Evolutionary conservation across 2,113 vertebrate genomes (phyloP).

Genomic region (Mirza zaza): DNA sequence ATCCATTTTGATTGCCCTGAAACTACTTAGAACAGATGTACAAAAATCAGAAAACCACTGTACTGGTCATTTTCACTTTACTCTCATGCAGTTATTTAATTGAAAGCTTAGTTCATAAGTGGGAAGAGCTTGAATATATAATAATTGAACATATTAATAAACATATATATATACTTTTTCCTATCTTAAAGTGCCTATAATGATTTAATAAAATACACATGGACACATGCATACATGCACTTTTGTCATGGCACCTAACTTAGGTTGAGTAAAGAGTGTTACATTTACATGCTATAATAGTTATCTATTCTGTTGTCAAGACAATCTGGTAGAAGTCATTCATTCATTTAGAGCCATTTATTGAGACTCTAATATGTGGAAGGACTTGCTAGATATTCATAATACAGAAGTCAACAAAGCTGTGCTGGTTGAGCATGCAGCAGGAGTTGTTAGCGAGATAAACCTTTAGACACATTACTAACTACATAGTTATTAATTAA

Average conservation of each 20-base stretch:
- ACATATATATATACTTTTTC: background rate
- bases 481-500: background rate
- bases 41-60: background rate
- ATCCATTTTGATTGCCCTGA: background rate
- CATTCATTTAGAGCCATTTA: background rate
- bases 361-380: background rate
- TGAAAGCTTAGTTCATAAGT: background rate
- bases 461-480: background rate
- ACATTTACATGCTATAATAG: background rate
- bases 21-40: background rate
- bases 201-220: constrained; percentile 17
- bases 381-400: background rate
- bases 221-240: background rate
- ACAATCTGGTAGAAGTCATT: background rate
- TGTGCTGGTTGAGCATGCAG: background rate
- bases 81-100: background rate
- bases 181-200: background rate
- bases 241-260: background rate
- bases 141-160: background rate
- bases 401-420: background rate
- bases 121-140: background rate
- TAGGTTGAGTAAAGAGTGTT: background rate
- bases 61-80: constrained; percentile 18
- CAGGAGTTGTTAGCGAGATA: background rate
- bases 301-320: background rate